These are phyloP conservation scores for Laupala kohalensis DNA, from an alignment of 1,140 invertebrate genomes.

Conservation along the genomic window DNA sequence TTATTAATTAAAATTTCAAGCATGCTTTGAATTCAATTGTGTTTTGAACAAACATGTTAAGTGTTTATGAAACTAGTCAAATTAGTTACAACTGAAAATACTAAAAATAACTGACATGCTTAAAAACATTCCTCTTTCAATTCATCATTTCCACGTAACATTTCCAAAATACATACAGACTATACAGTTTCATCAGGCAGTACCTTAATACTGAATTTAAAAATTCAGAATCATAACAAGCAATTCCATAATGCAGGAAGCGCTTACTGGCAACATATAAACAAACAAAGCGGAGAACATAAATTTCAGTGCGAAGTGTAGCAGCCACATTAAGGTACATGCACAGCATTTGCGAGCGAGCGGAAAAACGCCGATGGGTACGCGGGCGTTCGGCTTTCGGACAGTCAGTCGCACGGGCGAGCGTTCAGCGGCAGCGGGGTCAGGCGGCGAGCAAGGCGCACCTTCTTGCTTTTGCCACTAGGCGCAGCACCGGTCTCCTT, in stretches of 20 bases:
- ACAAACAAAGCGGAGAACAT: background rate
- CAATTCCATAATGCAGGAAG: background rate
- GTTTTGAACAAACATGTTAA: too few relatives aligned
- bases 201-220: too few relatives aligned
- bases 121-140: too few relatives aligned
- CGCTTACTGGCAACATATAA: background rate
- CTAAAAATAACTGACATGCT: too few relatives aligned
- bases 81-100: too few relatives aligned
- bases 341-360: background rate
- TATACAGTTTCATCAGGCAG: too few relatives aligned
- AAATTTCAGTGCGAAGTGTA: background rate
- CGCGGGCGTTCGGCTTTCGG: background rate
- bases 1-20: too few relatives aligned
- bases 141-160: too few relatives aligned
- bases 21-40: too few relatives aligned
- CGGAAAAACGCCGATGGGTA: background rate
- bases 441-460: slow-evolving; percentile 6
- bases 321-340: background rate
- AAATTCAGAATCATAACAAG: background rate
- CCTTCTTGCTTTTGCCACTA: slow-evolving; percentile 18
- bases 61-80: too few relatives aligned
- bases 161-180: too few relatives aligned
- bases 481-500: slow-evolving; percentile 6
- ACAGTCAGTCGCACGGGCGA: too few relatives aligned
- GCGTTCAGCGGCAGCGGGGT: background rate